Base-by-base conservation (phyloP, 2,888 invertebrate genomes). In the Dendrolimus pini region DNA sequence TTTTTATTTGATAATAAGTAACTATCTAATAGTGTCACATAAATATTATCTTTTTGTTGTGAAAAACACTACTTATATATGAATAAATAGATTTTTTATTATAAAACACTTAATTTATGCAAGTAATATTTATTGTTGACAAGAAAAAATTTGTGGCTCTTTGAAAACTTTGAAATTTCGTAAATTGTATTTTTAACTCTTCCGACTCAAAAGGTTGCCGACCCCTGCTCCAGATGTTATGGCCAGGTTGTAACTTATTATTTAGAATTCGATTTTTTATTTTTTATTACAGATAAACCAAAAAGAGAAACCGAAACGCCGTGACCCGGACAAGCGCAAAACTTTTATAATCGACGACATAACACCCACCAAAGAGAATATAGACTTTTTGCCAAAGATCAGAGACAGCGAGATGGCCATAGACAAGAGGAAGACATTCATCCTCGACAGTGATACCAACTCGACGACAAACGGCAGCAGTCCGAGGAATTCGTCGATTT, bases 391-490 rank as follows among this genome's bases (percentile, higher is more conserved):
- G 9, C 69, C 75, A 55, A 78, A 74, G 61, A 66, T 66, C 60
- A 71, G 73, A 56, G 69, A 67, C 57, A 67, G 69, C 54, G 82
- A 82, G 14, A 70, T 74, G 9, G 74, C 72, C 66, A 71, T 74
- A 65, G 89, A 90, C 72, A 89, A 89, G 64, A 69, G 90, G 56
- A 85, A 82, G 63, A 90, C 90, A 0, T 90, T 89, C 59, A 83
- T 90, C n/a, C 69, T 90, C 2, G 90, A 90, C 68, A 87, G 87
- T 55, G 91, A 90, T 58, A 89, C 89, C 0, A 87, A 85, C 61
- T 90, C 91, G 0, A 90, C 91, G 0, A 90, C 91, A 0, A 91
- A 89, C 59, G 90, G 89, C 0, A 88, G 89, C 59, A 89, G 89
- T 67, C 89, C 90, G 0, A 72, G 90, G 61, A 91, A 86, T 58